Percentiles rank a stretch among this genome's conserved stretches.
These are phyloP conservation scores for Halichoeres trimaculatus DNA, from an alignment of 2,113 vertebrate genomes.

Conservation along the genomic window DNA sequence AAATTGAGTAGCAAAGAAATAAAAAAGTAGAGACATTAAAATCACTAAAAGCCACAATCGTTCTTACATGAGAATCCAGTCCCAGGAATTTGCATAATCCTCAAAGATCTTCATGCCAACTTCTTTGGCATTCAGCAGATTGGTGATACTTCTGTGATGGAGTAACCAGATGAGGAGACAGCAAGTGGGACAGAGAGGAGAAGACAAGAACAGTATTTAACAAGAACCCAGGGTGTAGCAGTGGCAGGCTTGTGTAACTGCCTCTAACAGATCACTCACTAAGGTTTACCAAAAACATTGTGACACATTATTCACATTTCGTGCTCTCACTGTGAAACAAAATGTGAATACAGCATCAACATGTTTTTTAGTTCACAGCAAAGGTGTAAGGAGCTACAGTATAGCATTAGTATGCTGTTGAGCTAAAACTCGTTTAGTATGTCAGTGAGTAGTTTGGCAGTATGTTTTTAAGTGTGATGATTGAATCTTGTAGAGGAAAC, in stretches of 20 bases:
- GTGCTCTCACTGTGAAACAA: slow-evolving; percentile 11
- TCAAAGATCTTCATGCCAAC: slow-evolving; percentile 93
- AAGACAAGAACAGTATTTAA: slow-evolving; percentile 22
- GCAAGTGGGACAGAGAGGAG: slow-evolving; percentile 6
- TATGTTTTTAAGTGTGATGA: slow-evolving; percentile 21
- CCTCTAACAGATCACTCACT: not conserved
- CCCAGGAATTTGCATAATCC: slow-evolving; percentile 94
- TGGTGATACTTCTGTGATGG: slow-evolving; percentile 86
- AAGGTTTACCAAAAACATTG: slow-evolving; percentile 40
- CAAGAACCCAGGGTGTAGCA: not conserved
- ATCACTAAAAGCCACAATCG: not conserved
- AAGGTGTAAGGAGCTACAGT: slow-evolving; percentile 15
- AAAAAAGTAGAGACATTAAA: not conserved
- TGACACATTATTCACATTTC: slow-evolving; percentile 34
- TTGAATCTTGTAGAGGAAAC: not conserved
- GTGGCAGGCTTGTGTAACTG: slow-evolving; percentile 6
- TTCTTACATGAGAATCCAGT: slow-evolving; percentile 96
- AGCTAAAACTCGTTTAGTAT: slow-evolving; percentile 6
- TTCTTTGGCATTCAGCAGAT: slow-evolving; percentile 88
- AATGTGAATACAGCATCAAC: slow-evolving; percentile 34
- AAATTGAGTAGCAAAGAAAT: not conserved
- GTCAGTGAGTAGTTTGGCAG: not conserved
- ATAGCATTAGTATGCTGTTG: slow-evolving; percentile 26
- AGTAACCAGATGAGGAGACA: slow-evolving; percentile 19
- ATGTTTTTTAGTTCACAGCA: no score